These are phyloP conservation scores for Dascyllus trimaculatus DNA, from an alignment of 2,113 vertebrate genomes.

Conservation along the genomic window DNA sequence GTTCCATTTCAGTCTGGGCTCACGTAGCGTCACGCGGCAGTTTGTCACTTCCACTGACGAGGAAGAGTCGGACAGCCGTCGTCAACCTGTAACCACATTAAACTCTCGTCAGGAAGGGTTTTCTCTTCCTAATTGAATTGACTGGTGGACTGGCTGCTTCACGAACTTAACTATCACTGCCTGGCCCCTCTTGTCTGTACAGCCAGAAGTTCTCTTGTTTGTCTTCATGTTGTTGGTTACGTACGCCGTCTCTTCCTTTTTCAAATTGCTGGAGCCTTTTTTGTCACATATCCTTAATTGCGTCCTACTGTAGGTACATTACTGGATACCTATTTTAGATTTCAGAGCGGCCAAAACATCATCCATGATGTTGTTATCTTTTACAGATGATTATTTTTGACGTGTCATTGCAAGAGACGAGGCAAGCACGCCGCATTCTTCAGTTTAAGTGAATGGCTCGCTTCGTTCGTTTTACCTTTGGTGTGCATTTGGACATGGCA, in stretches of 20 bases:
- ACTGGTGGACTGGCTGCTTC: conserved; percentile 40
- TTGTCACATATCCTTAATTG: too few species aligned
- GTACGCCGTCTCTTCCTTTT: background rate
- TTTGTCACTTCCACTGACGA: conserved; percentile 7
- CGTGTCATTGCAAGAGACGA: too few species aligned
- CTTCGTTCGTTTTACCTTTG: background rate
- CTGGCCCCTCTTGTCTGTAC: background rate
- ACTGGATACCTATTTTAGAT: background rate
- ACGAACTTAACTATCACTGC: background rate
- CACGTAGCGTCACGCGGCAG: background rate
- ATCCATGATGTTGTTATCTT: too few species aligned
- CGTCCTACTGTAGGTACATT: too few species aligned
- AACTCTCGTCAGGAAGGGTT: conserved; percentile 40
- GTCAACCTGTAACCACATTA: conserved; percentile 47
- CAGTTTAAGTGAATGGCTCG: background rate
- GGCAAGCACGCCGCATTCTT: background rate
- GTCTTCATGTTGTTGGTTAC: background rate
- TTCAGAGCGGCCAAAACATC: too few species aligned
- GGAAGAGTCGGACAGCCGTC: conserved; percentile 20
- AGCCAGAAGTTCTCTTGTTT: background rate
- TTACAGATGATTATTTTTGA: too few species aligned
- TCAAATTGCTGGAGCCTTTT: too few species aligned
- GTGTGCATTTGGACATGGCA: background rate
- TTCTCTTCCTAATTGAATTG: conserved; percentile 48
- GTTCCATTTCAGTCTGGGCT: background rate